Base-by-base conservation (phyloP, 2,888 invertebrate species). In the Chrysolina oricalcia region DNA sequence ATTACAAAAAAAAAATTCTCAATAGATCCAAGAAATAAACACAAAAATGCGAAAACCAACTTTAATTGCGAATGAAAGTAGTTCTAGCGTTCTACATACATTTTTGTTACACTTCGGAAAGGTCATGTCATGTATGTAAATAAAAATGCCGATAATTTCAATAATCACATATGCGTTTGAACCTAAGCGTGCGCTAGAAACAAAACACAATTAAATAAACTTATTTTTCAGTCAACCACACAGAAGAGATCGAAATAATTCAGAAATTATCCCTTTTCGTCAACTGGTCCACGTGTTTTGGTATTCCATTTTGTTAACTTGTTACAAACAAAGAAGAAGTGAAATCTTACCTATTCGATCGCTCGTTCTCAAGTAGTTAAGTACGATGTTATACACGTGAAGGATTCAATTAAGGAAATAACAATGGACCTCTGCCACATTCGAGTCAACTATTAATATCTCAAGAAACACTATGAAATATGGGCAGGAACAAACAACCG, bases 341-440 rank as follows among this genome's bases (percentile, higher is more conserved):
- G 66, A 8, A 35, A 80, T 80, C 85, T 83, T 78, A 85, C 85
- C 84, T 84, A 79, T 75, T 74, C 43, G 56, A 43, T 65, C 56
- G 59, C 27, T 59, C 27, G 71, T 72, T 79, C 78, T 85, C 84
- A 86, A 81, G 86, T 86, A 65, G 83, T 83, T 76, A 81, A 78
- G 78, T 80, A 81, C 68, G 71, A 76, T 59, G 77, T 73, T 80
- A 81, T 79, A 79, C 76, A 80, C 76, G 72, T 81, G 70, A 79
- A 77, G 75, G 75, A 74, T 76, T 80, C 81, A 75, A 78, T 78
- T 77, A 64, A 76, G 70, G 76, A 74, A 75, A 75, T 81, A 78
- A 75, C 81, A 80, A 80, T 78, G 69, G 78, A 83, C 82, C 82
- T 84, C 80, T 83, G 84, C 85, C 85, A 85, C 86, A 86, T 86